phyloP scores from a whole-genome alignment of 2,797 vertebrate genomes.

The Oryzias dopingdopingensis region DNA sequence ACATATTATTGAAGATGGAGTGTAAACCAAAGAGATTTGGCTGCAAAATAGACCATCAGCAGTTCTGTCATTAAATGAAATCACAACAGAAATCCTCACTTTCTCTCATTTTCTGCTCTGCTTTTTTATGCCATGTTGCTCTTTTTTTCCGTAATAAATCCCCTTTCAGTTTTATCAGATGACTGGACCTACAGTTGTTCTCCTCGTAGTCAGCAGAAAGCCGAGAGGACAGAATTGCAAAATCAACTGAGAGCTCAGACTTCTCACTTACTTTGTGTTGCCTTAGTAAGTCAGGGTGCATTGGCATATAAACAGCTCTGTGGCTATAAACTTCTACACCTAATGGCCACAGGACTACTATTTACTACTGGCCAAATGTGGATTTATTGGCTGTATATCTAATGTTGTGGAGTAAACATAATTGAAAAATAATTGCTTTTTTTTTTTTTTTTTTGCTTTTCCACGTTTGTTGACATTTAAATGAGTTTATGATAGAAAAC shows the following conservation, averaged over 20 bases:
- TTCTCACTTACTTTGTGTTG: conserved; percentile 57
- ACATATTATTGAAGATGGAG: conserved; percentile 15
- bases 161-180: conserved; percentile 54
- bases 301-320: conserved; percentile 64
- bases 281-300: conserved; percentile 67
- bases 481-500: conserved; percentile 1
- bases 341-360: conserved; percentile 54
- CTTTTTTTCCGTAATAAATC: conserved; percentile 54
- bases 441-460: background rate
- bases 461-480: background rate
- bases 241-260: conserved; percentile 51
- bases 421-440: conserved; percentile 20
- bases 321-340: conserved; percentile 66
- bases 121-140: conserved; percentile 11
- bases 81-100: conserved; percentile 24
- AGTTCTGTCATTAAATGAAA: conserved; percentile 29
- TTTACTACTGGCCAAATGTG: conserved; percentile 23
- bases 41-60: conserved; percentile 10
- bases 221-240: conserved; percentile 50
- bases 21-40: conserved; percentile 18
- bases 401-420: conserved; percentile 13
- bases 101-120: conserved; percentile 18
- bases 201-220: conserved; percentile 66
- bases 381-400: conserved; percentile 31
- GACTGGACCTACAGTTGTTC: conserved; percentile 53